A percentile compares a stretch with the other conserved stretches of the same genome.
phyloP scores from a whole-genome alignment of 2,797 vertebrate genomes.

The Periparus ater region DNA sequence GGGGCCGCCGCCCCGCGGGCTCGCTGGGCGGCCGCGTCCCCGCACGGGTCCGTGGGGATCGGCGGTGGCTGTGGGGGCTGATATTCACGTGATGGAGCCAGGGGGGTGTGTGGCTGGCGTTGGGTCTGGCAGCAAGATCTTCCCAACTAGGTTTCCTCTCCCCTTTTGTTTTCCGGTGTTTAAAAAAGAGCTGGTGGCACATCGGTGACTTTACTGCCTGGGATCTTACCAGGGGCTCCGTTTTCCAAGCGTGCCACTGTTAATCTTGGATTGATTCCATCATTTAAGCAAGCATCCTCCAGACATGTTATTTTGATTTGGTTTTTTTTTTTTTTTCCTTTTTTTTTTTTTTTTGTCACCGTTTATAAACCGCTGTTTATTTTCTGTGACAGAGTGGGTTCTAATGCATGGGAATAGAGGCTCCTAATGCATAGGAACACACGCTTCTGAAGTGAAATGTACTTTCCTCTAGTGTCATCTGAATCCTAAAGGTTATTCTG shows the following conservation, averaged over 20 bases:
- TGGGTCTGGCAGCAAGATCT: neutral
- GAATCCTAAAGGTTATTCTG: neutral
- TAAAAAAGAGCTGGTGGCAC: neutral
- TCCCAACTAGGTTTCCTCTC: neutral
- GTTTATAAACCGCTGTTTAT: neutral
- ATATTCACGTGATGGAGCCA: neutral
- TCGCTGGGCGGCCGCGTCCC: neutral
- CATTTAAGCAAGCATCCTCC: neutral
- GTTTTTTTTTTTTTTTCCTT: fast-evolving
- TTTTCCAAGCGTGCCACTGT: neutral
- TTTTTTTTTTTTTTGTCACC: neutral
- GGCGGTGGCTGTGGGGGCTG: neutral
- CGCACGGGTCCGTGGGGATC: neutral
- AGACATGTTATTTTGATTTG: neutral
- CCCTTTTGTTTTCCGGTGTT: conserved; percentile 45
- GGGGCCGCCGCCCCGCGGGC: neutral
- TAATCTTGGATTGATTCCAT: neutral
- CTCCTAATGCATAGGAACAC: neutral
- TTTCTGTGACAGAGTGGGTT: neutral
- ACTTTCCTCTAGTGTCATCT: neutral
- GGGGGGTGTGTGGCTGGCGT: neutral
- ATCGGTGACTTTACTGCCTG: neutral
- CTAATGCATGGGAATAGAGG: neutral
- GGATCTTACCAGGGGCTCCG: neutral
- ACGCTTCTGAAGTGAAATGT: neutral